These are phyloP conservation scores for Cottus gobio DNA, from an alignment of 2,113 vertebrate species.

Conservation along the genomic window DNA sequence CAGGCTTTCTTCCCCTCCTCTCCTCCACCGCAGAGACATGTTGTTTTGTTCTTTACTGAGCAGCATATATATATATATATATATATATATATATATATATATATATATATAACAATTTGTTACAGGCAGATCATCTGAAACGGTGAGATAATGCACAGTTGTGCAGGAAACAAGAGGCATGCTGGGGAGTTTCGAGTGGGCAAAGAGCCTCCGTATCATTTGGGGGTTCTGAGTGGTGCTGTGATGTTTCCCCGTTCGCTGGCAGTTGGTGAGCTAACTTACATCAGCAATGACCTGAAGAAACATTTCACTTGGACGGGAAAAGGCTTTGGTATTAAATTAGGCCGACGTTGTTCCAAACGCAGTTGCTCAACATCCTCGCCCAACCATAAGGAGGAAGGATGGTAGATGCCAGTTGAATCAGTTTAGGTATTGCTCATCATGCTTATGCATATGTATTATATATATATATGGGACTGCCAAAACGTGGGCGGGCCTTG, in stretches of 20 bases:
- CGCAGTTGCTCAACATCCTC: background rate
- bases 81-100: background rate
- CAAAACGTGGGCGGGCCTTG: too few species aligned
- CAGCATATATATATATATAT: background rate
- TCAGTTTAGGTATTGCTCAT: too few species aligned
- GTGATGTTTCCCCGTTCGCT: background rate
- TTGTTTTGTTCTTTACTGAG: conserved; percentile 28
- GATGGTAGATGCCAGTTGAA: too few species aligned
- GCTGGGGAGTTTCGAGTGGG: background rate
- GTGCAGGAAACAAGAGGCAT: background rate
- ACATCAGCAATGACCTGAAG: background rate
- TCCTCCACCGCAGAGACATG: background rate
- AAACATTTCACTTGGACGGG: background rate
- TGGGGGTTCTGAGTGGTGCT: background rate
- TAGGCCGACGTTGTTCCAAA: background rate
- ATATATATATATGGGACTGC: too few species aligned
- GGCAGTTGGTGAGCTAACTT: background rate
- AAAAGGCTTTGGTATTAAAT: background rate
- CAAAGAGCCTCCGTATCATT: conserved; percentile 29
- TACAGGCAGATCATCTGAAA: conserved; percentile 43
- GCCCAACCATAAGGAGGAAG: too few species aligned
- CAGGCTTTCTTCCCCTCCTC: conserved; percentile 20
- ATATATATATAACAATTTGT: background rate
- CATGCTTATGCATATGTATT: too few species aligned
- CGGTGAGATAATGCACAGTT: conserved; percentile 12